A percentile compares a stretch with the other conserved stretches of the same genome.
Conservation (phyloP, 2,888 invertebrate genomes). For the Gastrophysa polygoni region DNA sequence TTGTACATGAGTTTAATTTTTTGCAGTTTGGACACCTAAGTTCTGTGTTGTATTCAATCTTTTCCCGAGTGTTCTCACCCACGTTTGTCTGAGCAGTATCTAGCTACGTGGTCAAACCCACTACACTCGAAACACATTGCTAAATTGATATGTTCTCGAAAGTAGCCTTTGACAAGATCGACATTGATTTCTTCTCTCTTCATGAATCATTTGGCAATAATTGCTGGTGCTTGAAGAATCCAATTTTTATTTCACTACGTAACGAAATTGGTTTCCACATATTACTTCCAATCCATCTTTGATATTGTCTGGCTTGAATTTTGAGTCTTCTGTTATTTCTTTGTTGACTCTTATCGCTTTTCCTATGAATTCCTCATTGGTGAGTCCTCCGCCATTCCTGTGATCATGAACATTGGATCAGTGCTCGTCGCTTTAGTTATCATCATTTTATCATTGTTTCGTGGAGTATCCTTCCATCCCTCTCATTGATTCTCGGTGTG, state of each 20-base stretch:
- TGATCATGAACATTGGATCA: slow-evolving; percentile 3
- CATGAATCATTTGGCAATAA: neutral
- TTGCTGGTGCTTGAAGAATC: too few relatives aligned
- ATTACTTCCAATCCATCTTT: neutral
- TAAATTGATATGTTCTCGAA: too few relatives aligned
- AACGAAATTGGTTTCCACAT: neutral
- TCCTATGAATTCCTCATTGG: neutral
- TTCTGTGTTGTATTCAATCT: too few relatives aligned
- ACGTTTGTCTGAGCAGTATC: too few relatives aligned
- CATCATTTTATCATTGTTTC: neutral
- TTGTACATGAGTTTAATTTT: too few relatives aligned
- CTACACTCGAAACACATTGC: too few relatives aligned
- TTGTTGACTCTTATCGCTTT: neutral
- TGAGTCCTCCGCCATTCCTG: neutral
- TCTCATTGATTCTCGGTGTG: neutral
- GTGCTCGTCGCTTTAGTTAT: neutral
- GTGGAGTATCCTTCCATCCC: neutral
- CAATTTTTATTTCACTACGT: too few relatives aligned
- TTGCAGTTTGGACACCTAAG: too few relatives aligned
- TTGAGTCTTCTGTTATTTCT: neutral
- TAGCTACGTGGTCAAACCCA: too few relatives aligned
- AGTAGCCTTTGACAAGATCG: neutral
- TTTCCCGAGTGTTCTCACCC: too few relatives aligned
- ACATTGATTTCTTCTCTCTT: neutral
- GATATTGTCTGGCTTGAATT: neutral